Evolutionary conservation across 1,140 invertebrate species (phyloP), one percentile per base, ranked within the genome.

Genomic region (Proales similis): DNA sequence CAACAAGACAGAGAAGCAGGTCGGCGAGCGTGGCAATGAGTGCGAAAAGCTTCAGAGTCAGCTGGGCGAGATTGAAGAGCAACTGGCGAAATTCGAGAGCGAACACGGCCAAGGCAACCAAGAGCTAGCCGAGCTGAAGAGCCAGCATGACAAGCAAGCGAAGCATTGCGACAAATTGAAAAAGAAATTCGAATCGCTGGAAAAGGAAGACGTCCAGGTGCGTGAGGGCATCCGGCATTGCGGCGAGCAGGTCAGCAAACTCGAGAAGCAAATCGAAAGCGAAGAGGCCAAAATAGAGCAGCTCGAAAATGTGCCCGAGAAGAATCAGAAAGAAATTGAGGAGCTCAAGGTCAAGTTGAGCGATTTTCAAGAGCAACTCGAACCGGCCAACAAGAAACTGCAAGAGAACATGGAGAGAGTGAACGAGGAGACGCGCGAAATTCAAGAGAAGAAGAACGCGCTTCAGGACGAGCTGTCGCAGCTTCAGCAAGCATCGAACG

Each of bases 401-500:
- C 19, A 63, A 12, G 38, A 14, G 5, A 51, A 53, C 43, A 43
- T 47, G 47, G 38, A 32, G 5, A 38, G 26, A 30, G 69, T 70
- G 46, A 70, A 71, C 43, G 69, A 64, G 30, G 47, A 68, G 27
- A 65, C 70, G 36, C 72, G 70, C 9, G 38, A 42, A 51, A 33
- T 33, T 32, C 75, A 77, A 69, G 70, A 67, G 29, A 70, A 74
- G 32, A 77, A 76, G 65, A 73, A 75, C 38, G 67, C 66, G 11
- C 70, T 70, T 29, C 73, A 77, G 63, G 63, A 74, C 0, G 75
- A 85, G 63, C 71, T 90, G 4, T 80, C 86, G 20, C 79, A 79
- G 22, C 71, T 87, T 0, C 85, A 79, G 65, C 83, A 83, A 66
- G 77, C 78, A 19, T 83, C 86, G 0, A 83, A 88, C 70, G 81